Conservation (phyloP, 2,888 invertebrate genomes). For the Patella caerulea region DNA sequence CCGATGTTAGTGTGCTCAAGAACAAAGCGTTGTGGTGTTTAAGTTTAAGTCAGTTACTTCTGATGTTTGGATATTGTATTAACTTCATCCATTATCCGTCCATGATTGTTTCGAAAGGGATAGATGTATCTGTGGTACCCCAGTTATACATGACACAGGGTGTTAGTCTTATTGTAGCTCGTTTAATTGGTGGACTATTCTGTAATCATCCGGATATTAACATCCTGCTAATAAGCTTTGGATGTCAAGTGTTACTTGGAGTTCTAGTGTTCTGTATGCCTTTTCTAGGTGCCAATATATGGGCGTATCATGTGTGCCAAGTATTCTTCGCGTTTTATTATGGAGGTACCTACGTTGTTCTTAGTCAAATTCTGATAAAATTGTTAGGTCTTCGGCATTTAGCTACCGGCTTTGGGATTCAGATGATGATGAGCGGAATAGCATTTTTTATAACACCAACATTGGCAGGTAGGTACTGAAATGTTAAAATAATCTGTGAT, state of each 20-base stretch:
- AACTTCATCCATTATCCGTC: constrained; percentile 2
- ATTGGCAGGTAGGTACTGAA: not conserved
- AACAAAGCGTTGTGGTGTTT: constrained; percentile 4
- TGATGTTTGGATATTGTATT: not conserved
- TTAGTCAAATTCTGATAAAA: not conserved
- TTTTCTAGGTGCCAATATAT: not conserved
- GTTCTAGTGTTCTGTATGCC: not conserved
- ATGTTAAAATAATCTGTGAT: no score
- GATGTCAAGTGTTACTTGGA: not conserved
- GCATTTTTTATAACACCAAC: constrained; percentile 1
- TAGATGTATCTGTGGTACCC: not conserved
- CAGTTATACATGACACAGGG: not conserved
- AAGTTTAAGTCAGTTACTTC: not conserved
- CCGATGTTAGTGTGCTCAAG: not conserved
- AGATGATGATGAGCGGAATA: not conserved
- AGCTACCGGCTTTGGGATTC: not conserved
- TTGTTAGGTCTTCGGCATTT: not conserved
- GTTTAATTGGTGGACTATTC: not conserved
- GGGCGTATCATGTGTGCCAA: not conserved
- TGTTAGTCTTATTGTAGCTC: not conserved
- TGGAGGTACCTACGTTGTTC: not conserved
- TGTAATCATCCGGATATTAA: not conserved
- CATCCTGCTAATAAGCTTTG: not conserved
- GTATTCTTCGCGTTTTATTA: not conserved
- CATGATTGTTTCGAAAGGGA: not conserved